Conservation (phyloP, 1,140 invertebrate species). For the Aphidius gifuensis region DNA sequence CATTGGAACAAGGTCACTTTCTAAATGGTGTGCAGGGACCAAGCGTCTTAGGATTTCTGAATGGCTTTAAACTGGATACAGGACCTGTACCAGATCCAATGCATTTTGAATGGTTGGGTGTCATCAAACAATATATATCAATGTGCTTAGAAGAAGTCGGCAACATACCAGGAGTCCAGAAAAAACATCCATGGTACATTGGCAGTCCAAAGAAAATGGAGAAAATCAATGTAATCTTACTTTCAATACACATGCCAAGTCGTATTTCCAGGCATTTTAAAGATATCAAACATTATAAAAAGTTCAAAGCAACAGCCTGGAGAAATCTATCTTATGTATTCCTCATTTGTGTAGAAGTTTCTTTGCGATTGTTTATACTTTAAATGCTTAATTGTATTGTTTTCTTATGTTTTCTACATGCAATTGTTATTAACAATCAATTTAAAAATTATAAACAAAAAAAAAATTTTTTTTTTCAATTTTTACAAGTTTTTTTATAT, state of each 20-base stretch:
- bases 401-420: no score
- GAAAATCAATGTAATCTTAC: constrained; percentile 9
- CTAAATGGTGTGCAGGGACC: constrained; percentile 7
- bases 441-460: no score
- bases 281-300: neutral
- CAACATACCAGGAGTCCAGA: no score
- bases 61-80: constrained; percentile 4
- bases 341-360: constrained; percentile 16
- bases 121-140: constrained; percentile 14
- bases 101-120: constrained; percentile 16
- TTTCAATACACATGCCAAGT: constrained; percentile 18
- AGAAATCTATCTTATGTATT: constrained; percentile 22
- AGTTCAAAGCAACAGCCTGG: constrained; percentile 30
- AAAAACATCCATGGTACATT: constrained; percentile 7
- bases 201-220: neutral
- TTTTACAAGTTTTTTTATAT: no score
- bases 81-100: constrained; percentile 12
- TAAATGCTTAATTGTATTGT: no score
- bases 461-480: no score
- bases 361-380: no score
- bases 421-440: no score
- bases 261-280: constrained; percentile 3
- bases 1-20: neutral
- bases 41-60: neutral
- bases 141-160: constrained; percentile 4